phyloP scores from a whole-genome alignment of 2,888 invertebrate species.

The Atethmia centrago region DNA sequence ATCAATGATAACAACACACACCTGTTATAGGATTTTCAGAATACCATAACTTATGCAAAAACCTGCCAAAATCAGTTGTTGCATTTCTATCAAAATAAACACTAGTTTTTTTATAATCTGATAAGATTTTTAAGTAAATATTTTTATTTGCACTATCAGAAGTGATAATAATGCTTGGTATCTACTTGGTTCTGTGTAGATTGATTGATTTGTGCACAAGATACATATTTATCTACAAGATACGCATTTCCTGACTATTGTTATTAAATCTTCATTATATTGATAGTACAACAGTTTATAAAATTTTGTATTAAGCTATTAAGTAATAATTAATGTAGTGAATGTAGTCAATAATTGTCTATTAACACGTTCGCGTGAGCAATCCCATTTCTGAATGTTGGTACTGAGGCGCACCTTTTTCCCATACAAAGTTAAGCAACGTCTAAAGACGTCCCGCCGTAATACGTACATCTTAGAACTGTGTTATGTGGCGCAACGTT shows the following conservation, averaged over 20 bases:
- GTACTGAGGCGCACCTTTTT: too few species aligned
- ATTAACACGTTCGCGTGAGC: too few species aligned
- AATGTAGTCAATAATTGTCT: background rate
- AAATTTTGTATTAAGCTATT: background rate
- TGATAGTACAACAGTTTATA: too few species aligned
- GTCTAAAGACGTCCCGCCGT: too few species aligned
- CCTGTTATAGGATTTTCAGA: background rate
- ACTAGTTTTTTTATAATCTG: constrained; percentile 34
- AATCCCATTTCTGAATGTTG: too few species aligned
- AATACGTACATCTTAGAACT: too few species aligned
- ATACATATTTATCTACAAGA: too few species aligned
- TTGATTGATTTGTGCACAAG: constrained; percentile 17
- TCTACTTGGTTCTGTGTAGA: constrained; percentile 21
- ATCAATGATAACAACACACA: background rate
- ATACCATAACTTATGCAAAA: background rate
- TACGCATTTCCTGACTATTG: constrained; percentile 4
- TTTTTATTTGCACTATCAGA: constrained; percentile 47
- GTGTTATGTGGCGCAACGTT: too few species aligned
- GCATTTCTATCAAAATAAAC: constrained; percentile 28
- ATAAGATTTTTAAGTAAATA: constrained; percentile 54
- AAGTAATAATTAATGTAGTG: too few species aligned
- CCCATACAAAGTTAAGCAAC: too few species aligned
- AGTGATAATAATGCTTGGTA: constrained; percentile 36
- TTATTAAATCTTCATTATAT: background rate
- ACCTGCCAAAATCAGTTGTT: background rate